Conservation (phyloP, 64 coral and sea anemone species). For the Stichodactyla helianthus region DNA sequence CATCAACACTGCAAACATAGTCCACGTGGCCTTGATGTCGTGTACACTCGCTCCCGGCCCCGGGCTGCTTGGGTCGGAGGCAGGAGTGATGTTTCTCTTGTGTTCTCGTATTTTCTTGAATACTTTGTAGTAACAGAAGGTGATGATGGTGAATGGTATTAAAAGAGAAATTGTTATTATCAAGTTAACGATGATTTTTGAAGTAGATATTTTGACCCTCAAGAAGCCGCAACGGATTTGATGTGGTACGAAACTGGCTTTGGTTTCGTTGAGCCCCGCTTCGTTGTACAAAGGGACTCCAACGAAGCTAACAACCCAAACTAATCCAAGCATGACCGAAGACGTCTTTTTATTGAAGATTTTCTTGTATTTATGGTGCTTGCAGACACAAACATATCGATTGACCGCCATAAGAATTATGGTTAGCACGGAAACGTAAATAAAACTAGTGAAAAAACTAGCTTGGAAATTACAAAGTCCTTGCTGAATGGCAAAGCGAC, state of each 20-base stretch:
- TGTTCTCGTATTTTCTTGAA: slow-evolving; percentile 36
- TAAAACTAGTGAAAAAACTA: not conserved
- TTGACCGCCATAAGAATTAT: slow-evolving; percentile 39
- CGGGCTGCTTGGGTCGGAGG: not conserved
- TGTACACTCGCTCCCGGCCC: slow-evolving; percentile 24
- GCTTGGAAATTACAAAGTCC: slow-evolving; percentile 37
- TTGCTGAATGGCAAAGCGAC: slow-evolving; percentile 18
- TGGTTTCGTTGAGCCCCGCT: not conserved
- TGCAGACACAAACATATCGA: slow-evolving; percentile 39
- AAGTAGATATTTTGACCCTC: not conserved
- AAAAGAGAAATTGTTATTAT: not conserved
- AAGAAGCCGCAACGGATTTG: not conserved
- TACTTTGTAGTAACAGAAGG: slow-evolving; percentile 30
- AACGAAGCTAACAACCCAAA: not conserved
- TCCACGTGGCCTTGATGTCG: slow-evolving; percentile 56
- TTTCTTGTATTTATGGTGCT: slow-evolving; percentile 19
- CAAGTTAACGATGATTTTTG: slow-evolving; percentile 18
- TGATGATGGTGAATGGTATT: slow-evolving; percentile 28
- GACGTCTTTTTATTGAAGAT: slow-evolving; percentile 16
- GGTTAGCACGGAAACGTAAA: not conserved
- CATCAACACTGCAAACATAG: slow-evolving; percentile 19
- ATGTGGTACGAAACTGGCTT: not conserved
- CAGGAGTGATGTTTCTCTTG: not conserved
- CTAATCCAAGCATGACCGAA: not conserved
- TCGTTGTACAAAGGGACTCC: not conserved